Conservation (phyloP, 2,888 invertebrate genomes). For the Volucella zonaria region DNA sequence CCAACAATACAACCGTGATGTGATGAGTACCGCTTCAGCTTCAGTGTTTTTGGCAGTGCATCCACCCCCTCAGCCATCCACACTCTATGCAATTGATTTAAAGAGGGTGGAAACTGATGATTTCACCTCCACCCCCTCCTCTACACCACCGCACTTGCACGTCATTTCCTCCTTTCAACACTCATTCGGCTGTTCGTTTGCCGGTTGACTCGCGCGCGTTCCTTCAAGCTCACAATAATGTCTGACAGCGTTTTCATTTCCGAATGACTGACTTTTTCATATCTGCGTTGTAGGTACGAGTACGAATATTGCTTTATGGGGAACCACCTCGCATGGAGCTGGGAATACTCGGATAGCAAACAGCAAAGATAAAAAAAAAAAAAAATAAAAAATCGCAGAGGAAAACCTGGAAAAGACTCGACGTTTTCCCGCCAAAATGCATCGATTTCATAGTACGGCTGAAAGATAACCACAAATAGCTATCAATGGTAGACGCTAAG, state of each 20-base stretch:
- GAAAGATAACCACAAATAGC: slow-evolving; percentile 71
- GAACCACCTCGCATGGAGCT: slow-evolving; percentile 9
- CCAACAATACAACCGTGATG: slow-evolving; percentile 2
- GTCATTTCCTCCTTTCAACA: slow-evolving; percentile 37
- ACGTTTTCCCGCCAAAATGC: slow-evolving; percentile 70
- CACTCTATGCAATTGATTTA: slow-evolving; percentile 59
- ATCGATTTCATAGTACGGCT: slow-evolving; percentile 67
- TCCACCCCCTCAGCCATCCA: neutral
- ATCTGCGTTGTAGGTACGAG: slow-evolving; percentile 16
- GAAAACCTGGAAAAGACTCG: slow-evolving; percentile 29
- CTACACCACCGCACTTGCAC: slow-evolving; percentile 1
- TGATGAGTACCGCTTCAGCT: slow-evolving; percentile 60
- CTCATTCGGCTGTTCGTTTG: slow-evolving; percentile 19
- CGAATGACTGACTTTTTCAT: slow-evolving; percentile 66
- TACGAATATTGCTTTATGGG: slow-evolving; percentile 14
- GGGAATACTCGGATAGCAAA: neutral
- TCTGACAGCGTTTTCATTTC: slow-evolving; percentile 71
- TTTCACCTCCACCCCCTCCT: slow-evolving; percentile 30
- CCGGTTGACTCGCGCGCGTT: slow-evolving; percentile 42
- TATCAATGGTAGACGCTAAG: slow-evolving; percentile 69
- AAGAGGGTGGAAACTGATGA: slow-evolving; percentile 30
- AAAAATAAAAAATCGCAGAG: slow-evolving; percentile 1
- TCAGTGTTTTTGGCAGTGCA: slow-evolving; percentile 55
- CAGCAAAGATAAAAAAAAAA: neutral
- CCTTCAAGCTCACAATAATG: slow-evolving; percentile 65